Conservation (phyloP, 2,797 vertebrate species). For the Helicolenus hilgendorfi region DNA sequence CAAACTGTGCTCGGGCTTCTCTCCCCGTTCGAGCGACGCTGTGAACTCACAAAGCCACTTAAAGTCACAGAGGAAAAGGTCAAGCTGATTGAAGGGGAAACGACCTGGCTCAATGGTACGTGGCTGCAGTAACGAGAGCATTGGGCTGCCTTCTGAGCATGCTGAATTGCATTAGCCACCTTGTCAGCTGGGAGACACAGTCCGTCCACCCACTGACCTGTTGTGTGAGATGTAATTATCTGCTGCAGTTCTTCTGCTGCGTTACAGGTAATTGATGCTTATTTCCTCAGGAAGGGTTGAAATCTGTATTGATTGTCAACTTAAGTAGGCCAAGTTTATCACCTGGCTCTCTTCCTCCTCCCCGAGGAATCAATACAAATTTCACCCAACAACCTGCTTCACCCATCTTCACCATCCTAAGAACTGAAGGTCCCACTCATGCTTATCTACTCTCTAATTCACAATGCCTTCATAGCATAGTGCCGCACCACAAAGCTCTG, state of each 20-base stretch:
- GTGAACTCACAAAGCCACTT: conserved; percentile 68
- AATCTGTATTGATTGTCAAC: conserved; percentile 94
- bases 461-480: conserved; percentile 56
- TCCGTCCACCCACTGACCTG: conserved; percentile 83
- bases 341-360: conserved; percentile 86
- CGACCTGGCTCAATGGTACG: conserved; percentile 37
- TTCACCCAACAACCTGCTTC: conserved; percentile 85
- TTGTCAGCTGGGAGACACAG: conserved; percentile 73
- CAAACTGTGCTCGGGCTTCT: conserved; percentile 7
- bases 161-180: conserved; percentile 76
- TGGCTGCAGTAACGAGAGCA: conserved; percentile 61
- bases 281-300: conserved; percentile 91
- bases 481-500: conserved; percentile 50
- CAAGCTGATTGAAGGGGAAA: conserved; percentile 77
- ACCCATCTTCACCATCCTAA: conserved; percentile 70
- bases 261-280: conserved; percentile 90
- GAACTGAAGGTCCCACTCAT: conserved; percentile 82
- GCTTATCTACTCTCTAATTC: conserved; percentile 83
- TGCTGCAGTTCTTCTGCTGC: conserved; percentile 79
- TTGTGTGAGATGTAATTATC: conserved; percentile 89
- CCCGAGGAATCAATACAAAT: conserved; percentile 93
- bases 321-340: conserved; percentile 95
- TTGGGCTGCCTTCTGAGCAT: conserved; percentile 57
- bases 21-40: neutral
- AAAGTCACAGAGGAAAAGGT: conserved; percentile 78